phyloP scores from a whole-genome alignment of 2,113 vertebrate genomes.

The Atlantisia rogersi region DNA sequence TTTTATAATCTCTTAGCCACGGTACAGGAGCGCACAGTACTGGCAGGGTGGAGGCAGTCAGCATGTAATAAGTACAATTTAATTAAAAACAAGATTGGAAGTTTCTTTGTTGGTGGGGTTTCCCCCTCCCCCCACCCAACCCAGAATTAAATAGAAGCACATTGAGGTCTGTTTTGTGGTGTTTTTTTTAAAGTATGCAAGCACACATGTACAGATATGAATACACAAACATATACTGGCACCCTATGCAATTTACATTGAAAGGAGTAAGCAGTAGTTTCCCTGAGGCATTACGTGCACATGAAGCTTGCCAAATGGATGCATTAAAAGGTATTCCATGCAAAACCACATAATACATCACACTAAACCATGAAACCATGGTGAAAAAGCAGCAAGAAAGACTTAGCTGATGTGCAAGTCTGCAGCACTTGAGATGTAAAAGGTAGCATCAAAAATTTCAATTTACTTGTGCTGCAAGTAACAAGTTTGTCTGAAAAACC shows the following conservation, averaged over 20 bases:
- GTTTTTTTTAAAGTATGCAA: background rate
- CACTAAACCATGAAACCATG: background rate
- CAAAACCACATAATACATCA: background rate
- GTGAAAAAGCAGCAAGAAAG: background rate
- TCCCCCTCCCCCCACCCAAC: background rate
- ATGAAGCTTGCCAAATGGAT: background rate
- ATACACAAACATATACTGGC: background rate
- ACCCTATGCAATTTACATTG: background rate
- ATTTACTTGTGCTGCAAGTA: background rate
- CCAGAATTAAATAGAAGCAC: background rate
- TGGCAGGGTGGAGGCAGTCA: background rate
- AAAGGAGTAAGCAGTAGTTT: background rate
- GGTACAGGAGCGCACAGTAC: background rate
- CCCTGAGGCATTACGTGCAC: background rate
- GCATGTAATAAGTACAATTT: background rate
- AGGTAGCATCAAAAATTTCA: background rate
- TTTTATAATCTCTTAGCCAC: background rate
- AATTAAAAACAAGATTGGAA: background rate
- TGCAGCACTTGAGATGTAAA: background rate
- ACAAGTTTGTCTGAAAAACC: background rate
- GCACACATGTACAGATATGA: background rate
- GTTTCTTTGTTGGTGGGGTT: background rate
- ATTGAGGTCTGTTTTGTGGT: background rate
- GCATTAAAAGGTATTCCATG: background rate
- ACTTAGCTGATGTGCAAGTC: rapidly evolving